Evolutionary conservation across 2,888 invertebrate species (phyloP).

Genomic region (Meloe dianella): DNA sequence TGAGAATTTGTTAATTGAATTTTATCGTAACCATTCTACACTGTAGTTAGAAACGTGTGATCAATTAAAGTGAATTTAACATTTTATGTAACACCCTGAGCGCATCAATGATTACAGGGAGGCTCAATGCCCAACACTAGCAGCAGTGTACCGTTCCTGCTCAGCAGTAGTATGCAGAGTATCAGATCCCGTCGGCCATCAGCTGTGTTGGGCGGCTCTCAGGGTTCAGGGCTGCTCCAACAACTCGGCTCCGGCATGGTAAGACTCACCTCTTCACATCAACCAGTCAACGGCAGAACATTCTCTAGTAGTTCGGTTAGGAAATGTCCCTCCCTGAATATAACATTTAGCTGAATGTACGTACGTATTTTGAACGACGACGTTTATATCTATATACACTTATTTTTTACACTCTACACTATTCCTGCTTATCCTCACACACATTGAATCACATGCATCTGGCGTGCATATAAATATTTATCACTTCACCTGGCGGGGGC

Average conservation of each 20-base stretch:
- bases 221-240: conserved; percentile 78
- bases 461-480: conserved; percentile 44
- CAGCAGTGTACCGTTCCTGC: conserved; percentile 84
- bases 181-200: conserved; percentile 77
- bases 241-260: conserved; percentile 94
- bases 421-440: conserved; percentile 53
- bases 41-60: conserved; percentile 6
- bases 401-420: conserved; percentile 31
- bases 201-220: conserved; percentile 73
- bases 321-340: conserved; percentile 80
- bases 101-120: conserved; percentile 65
- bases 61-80: not conserved
- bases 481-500: conserved; percentile 59
- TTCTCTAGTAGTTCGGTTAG: conserved; percentile 68
- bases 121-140: conserved; percentile 91
- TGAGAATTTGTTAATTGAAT: not conserved
- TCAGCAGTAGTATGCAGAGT: conserved; percentile 80
- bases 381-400: conserved; percentile 5
- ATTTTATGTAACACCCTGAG: conserved; percentile 18
- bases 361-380: conserved; percentile 47
- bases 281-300: conserved; percentile 62
- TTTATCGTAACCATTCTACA: not conserved
- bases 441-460: conserved; percentile 44
- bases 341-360: conserved; percentile 68
- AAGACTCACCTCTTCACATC: conserved; percentile 75